Evolutionary conservation across 2,797 vertebrate genomes (phyloP).

Genomic region (Ceryle rudis): DNA sequence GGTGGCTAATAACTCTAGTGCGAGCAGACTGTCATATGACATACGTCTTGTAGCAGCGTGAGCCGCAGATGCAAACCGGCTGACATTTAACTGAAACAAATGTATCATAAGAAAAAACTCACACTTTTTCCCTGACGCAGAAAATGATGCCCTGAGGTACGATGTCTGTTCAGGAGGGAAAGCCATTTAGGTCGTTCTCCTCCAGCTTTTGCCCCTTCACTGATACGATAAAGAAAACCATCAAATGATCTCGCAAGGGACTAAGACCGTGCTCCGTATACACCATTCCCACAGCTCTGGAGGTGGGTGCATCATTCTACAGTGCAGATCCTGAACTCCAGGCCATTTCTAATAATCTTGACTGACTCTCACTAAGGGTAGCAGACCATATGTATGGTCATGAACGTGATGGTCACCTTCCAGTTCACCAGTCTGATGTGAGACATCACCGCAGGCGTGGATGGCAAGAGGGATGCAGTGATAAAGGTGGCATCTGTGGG

Average conservation of each 20-base stretch:
- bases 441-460: rapidly evolving
- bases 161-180: not conserved
- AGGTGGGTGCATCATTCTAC: rapidly evolving
- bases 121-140: not conserved
- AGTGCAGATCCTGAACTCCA: rapidly evolving
- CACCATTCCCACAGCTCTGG: rapidly evolving
- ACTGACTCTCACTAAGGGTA: not conserved
- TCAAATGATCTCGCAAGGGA: not conserved
- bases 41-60: not conserved
- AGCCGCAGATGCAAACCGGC: not conserved
- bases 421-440: rapidly evolving
- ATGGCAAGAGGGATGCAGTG: not conserved
- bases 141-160: conserved; percentile 6
- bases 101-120: not conserved
- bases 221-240: not conserved
- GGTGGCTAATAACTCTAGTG: not conserved
- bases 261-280: not conserved
- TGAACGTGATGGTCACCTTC: not conserved
- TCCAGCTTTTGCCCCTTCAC: not conserved
- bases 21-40: not conserved
- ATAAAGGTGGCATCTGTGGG: not conserved
- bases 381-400: rapidly evolving
- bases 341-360: not conserved
- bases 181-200: not conserved
- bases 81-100: not conserved